Conservation (phyloP, 2,888 invertebrate genomes). For the Watsonalla cultraria region DNA sequence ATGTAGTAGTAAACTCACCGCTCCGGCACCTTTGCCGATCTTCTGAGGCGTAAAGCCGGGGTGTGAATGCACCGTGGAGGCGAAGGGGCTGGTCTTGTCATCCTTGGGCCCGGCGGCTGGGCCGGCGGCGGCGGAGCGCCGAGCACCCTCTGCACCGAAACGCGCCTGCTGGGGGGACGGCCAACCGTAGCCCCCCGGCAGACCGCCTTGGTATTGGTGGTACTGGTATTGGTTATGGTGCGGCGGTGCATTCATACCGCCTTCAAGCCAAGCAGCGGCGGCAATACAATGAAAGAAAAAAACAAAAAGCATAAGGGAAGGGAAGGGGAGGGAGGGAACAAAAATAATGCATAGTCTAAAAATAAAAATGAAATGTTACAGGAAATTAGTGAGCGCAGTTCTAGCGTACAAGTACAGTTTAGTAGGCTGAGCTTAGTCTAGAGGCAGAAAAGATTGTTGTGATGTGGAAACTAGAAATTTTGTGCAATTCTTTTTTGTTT, state of each 20-base stretch:
- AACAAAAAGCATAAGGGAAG: constrained; percentile 74
- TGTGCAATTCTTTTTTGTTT: constrained; percentile 46
- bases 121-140: constrained; percentile 45
- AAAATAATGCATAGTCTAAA: constrained; percentile 53
- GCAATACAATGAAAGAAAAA: constrained; percentile 78
- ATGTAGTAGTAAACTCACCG: constrained; percentile 53
- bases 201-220: constrained; percentile 72
- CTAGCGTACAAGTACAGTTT: constrained; percentile 43
- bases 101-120: constrained; percentile 61
- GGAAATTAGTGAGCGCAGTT: constrained; percentile 52
- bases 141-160: constrained; percentile 75
- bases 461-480: constrained; percentile 58
- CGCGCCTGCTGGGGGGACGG: constrained; percentile 53
- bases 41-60: constrained; percentile 96
- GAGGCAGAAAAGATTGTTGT: constrained; percentile 46
- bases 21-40: constrained; percentile 85
- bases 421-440: constrained; percentile 51
- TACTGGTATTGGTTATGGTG: constrained; percentile 78
- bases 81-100: constrained; percentile 90
- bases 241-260: constrained; percentile 78
- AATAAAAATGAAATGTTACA: constrained; percentile 36
- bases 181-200: constrained; percentile 46
- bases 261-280: constrained; percentile 77
- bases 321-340: constrained; percentile 58
- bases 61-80: constrained; percentile 93